A percentile compares a stretch with the other conserved stretches of the same genome.
Evolutionary conservation across 2,797 vertebrate species (phyloP).

Genomic region (Arctocebus calabarensis): DNA sequence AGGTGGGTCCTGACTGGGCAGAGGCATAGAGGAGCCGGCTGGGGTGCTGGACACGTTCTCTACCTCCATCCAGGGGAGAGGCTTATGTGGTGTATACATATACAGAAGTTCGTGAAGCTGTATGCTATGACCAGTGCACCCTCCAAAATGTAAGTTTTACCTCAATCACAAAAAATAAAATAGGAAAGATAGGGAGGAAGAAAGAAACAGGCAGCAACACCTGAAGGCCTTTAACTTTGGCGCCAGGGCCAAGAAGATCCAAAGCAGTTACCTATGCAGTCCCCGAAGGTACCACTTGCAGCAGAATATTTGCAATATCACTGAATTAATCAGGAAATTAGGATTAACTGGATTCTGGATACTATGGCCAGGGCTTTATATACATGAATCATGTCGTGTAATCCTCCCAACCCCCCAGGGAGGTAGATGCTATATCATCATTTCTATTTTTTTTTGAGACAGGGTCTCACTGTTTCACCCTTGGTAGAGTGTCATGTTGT

Average conservation of each 20-base stretch:
- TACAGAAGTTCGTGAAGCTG: background rate
- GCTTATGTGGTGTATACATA: background rate
- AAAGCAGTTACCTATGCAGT: background rate
- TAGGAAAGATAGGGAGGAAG: background rate
- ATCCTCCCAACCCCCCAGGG: background rate
- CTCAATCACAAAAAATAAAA: constrained; percentile 16
- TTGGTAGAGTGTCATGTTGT: too few relatives aligned
- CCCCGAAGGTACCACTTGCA: background rate
- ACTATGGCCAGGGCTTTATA: background rate
- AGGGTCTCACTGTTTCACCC: too few relatives aligned
- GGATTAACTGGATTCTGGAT: background rate
- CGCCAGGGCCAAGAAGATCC: background rate
- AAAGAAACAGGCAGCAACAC: background rate
- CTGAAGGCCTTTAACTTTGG: background rate
- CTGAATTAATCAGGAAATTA: background rate
- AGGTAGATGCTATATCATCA: background rate
- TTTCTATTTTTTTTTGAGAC: background rate
- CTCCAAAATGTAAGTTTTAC: background rate
- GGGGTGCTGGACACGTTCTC: background rate
- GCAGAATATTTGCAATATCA: background rate
- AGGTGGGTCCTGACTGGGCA: background rate
- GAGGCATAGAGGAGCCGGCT: background rate
- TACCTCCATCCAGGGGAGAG: background rate
- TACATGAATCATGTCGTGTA: background rate
- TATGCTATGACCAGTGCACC: background rate